Percentiles rank a stretch among this genome's conserved stretches.
These are phyloP conservation scores for Drosophila nr. fundita DNA, from an alignment of 2,888 invertebrate species.

Conservation along the genomic window DNA sequence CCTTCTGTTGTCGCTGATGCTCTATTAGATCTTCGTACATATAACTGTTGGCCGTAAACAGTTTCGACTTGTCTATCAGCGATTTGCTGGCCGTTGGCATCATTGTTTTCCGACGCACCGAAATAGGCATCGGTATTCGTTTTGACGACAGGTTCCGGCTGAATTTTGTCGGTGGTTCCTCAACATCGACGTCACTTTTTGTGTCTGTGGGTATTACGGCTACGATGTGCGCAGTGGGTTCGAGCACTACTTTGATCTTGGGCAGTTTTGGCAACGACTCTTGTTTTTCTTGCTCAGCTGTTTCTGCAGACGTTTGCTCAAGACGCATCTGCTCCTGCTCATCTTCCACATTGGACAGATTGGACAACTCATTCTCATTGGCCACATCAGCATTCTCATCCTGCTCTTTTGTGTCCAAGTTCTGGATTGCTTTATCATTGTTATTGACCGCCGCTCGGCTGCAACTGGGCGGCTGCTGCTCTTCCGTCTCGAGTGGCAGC, in stretches of 20 bases:
- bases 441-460: neutral
- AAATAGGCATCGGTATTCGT: conserved; percentile 1
- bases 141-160: neutral
- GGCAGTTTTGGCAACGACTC: conserved; percentile 29
- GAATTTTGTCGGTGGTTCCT: neutral
- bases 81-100: conserved; percentile 65
- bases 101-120: conserved; percentile 67
- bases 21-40: conserved; percentile 75
- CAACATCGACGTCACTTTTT: neutral
- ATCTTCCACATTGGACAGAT: neutral
- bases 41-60: conserved; percentile 55
- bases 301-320: neutral
- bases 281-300: neutral
- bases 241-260: conserved; percentile 54
- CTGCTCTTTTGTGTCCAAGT: neutral
- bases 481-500: neutral
- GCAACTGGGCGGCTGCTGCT: neutral
- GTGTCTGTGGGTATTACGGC: conserved; percentile 26
- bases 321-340: neutral
- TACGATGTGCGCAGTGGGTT: conserved; percentile 47
- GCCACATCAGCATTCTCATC: neutral
- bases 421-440: neutral
- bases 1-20: conserved; percentile 28
- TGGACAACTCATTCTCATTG: neutral
- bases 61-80: conserved; percentile 62